phyloP scores from a whole-genome alignment of 1,140 invertebrate genomes.

The Diploscapter pachys region DNA sequence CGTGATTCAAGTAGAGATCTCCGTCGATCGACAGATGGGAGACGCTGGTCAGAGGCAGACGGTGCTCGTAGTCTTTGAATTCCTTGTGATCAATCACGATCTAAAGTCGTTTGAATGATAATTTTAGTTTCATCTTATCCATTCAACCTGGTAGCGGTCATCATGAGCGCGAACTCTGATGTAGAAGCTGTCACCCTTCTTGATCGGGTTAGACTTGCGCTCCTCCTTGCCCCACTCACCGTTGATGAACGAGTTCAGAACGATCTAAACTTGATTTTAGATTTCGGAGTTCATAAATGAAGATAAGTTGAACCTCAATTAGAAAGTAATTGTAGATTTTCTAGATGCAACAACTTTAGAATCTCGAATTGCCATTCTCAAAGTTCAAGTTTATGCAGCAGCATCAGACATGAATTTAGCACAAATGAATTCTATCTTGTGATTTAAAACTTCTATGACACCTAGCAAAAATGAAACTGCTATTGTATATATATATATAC shows the following conservation, averaged over 20 bases:
- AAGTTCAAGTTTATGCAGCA: no score
- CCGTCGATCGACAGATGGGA: slow-evolving; percentile 55
- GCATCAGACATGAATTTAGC: no score
- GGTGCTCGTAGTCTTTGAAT: slow-evolving; percentile 58
- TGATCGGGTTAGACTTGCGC: slow-evolving; percentile 56
- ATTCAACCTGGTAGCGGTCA: slow-evolving; percentile 48
- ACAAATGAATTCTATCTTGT: no score
- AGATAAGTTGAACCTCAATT: no score
- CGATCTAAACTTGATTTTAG: slow-evolving; percentile 31
- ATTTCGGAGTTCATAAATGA: no score
- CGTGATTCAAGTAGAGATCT: slow-evolving; percentile 51
- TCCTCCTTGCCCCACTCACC: slow-evolving; percentile 58
- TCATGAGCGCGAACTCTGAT: slow-evolving; percentile 54
- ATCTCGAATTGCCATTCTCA: no score
- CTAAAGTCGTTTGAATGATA: neutral
- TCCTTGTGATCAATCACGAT: slow-evolving; percentile 51
- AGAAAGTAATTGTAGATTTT: no score
- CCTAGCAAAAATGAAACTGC: no score
- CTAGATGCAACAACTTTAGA: no score
- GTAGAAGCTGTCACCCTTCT: slow-evolving; percentile 54
- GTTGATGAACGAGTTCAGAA: slow-evolving; percentile 54
- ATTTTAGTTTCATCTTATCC: neutral
- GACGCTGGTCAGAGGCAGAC: slow-evolving; percentile 48
- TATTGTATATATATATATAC: no score
- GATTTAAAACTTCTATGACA: no score